Evolutionary conservation across 2,888 invertebrate genomes (phyloP).

Genomic region (Tenthredo notha): DNA sequence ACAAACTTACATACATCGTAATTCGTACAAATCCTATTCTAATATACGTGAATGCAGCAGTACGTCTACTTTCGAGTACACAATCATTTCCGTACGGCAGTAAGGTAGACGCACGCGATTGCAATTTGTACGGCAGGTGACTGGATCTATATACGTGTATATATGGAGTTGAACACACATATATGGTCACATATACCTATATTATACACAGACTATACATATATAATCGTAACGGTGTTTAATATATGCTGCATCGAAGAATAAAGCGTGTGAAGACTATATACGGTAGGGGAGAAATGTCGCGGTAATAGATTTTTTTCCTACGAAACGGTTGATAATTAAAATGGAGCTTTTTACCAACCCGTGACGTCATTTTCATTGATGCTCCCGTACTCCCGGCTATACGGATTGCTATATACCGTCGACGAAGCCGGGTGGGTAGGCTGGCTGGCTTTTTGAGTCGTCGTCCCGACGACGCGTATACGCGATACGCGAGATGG

Average conservation of each 20-base stretch:
- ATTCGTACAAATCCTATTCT: background rate
- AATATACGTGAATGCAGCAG: background rate
- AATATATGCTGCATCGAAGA: background rate
- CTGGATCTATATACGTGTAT: background rate
- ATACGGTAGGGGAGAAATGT: background rate
- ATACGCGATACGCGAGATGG: conserved; percentile 17
- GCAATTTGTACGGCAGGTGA: background rate
- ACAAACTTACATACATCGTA: background rate
- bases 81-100: background rate
- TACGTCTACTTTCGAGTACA: conserved; percentile 1
- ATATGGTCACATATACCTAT: background rate
- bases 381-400: conserved; percentile 76
- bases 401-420: conserved; percentile 32
- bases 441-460: conserved; percentile 2
- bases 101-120: background rate
- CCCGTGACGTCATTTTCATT: conserved; percentile 81
- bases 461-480: background rate
- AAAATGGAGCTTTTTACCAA: conserved; percentile 62
- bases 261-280: background rate
- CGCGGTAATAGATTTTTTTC: background rate
- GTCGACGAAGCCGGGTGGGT: conserved; percentile 59
- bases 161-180: background rate
- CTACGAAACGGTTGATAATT: conserved; percentile 22
- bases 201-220: background rate
- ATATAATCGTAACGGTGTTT: too few relatives aligned